A percentile compares a stretch with the other conserved stretches of the same genome.
phyloP scores from a whole-genome alignment of 37 sponge, comb jelly and placozoan species.

The Halisarca cf. caerulea region DNA sequence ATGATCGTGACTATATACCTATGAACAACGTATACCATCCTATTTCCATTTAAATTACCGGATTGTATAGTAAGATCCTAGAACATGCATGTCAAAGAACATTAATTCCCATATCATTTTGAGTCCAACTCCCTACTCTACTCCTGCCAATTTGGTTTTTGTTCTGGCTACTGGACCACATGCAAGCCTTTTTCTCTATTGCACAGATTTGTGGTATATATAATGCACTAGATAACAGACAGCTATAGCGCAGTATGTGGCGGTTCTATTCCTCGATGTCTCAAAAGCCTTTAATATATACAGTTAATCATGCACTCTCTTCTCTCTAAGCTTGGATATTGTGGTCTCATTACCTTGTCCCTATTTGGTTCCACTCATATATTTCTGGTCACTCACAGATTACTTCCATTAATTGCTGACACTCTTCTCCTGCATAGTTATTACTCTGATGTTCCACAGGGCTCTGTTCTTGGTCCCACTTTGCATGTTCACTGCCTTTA shows the following conservation, averaged over 20 bases:
- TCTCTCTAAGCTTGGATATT: background rate
- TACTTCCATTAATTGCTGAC: background rate
- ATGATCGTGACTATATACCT: background rate
- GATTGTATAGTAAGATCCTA: background rate
- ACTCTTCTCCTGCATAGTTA: background rate
- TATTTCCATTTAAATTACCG: background rate
- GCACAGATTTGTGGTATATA: background rate
- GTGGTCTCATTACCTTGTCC: background rate
- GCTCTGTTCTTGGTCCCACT: slow-evolving; percentile 11
- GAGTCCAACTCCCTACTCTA: background rate
- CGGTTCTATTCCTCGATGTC: slow-evolving; percentile 1
- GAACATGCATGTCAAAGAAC: background rate
- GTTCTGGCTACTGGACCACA: background rate
- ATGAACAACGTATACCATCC: background rate
- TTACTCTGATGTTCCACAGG: background rate
- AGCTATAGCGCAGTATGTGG: background rate
- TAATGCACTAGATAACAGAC: background rate
- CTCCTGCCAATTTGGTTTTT: background rate
- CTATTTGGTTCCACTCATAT: background rate
- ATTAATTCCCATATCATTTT: background rate
- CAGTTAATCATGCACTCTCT: slow-evolving; percentile 1
- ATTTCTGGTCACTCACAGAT: background rate
- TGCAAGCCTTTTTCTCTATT: background rate
- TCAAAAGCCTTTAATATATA: background rate
- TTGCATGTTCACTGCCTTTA: background rate